Conservation (phyloP, 2,888 invertebrate genomes). For the Drosophila birchii region DNA sequence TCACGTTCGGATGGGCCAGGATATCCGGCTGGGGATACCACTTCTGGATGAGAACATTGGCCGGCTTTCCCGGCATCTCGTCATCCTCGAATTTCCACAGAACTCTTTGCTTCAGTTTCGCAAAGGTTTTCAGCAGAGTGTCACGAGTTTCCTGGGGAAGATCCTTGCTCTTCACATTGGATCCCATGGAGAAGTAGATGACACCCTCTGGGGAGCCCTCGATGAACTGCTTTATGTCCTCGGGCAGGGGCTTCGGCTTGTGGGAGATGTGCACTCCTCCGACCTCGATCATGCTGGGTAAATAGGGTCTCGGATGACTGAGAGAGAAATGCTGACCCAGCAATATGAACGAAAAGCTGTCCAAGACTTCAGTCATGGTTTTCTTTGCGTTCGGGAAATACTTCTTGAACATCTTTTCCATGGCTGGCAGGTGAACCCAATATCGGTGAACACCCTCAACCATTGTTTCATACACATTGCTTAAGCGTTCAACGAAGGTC, state of each 20-base stretch:
- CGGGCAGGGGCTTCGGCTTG: constrained; percentile 68
- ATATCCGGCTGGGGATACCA: constrained; percentile 84
- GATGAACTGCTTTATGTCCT: constrained; percentile 81
- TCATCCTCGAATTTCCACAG: constrained; percentile 85
- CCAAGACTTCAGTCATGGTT: constrained; percentile 59
- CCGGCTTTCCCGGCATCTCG: constrained; percentile 72
- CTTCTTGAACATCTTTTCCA: constrained; percentile 61
- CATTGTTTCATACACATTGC: constrained; percentile 68
- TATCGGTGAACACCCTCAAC: constrained; percentile 54
- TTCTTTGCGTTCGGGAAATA: constrained; percentile 71
- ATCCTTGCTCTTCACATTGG: constrained; percentile 77
- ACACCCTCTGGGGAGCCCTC: constrained; percentile 83
- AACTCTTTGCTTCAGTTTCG: constrained; percentile 69
- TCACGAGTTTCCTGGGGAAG: constrained; percentile 65
- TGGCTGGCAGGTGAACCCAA: constrained; percentile 69
- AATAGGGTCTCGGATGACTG: constrained; percentile 76
- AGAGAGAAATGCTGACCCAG: constrained; percentile 81
- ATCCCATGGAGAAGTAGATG: constrained; percentile 85
- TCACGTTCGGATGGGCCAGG: constrained; percentile 85
- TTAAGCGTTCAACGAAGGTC: constrained; percentile 80
- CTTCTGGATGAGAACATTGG: constrained; percentile 79
- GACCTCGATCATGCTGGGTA: constrained; percentile 83
- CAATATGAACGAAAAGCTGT: constrained; percentile 77
- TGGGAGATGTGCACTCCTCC: constrained; percentile 82
- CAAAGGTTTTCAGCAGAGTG: constrained; percentile 59